Base-by-base conservation (phyloP, 1,140 invertebrate genomes). In the Carposina sasakii region DNA sequence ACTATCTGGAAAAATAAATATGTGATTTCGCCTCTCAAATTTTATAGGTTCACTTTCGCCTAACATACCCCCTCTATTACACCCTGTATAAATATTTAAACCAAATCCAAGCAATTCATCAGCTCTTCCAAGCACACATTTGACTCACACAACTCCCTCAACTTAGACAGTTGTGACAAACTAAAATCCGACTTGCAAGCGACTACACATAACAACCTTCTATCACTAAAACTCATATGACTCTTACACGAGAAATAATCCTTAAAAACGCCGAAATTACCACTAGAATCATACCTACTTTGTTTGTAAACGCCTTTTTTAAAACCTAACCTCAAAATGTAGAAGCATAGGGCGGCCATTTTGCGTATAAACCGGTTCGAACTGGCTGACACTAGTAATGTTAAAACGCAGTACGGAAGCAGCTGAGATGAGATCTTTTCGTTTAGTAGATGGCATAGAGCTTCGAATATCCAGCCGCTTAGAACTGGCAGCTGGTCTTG, bases 381-480 rank as follows among this genome's bases (percentile, higher is more conserved):
- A 39, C 72, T 79, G 20, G 85, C 81, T 12, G 77, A 74, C 0
- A 79, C 66, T 2, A 85, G 62, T 19, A 86, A 54, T 3, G 70
- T 71, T 16, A 81, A 24, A 0, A 85, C 46, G 24, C 71, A 71
- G 40, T 77, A 77, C 0, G 85, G 85, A 0, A 78, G 54, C 0
- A 85, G 40, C 0, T 52, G 36, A 0, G 55, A 6, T 0, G 81
- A 63, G 22, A 85, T 52, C 61, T 85, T 84, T 1, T 67, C 81
- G 28, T 65, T 63, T 1, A 86, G 34, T 3, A 85, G 43, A 45
- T 86, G 81, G 10, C 72, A 71, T 0, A 86, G 48, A 0, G 82
- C 79, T 54, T 86, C 85, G 62, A 85, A 86, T 30, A 85, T 75
- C 85, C 85, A 86, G 2, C 81, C 83, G 39, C 74, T 83, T 1